A percentile compares a stretch with the other conserved stretches of the same genome.
phyloP scores from a whole-genome alignment of 2,113 vertebrate genomes.

The Megaceryle torquata region DNA sequence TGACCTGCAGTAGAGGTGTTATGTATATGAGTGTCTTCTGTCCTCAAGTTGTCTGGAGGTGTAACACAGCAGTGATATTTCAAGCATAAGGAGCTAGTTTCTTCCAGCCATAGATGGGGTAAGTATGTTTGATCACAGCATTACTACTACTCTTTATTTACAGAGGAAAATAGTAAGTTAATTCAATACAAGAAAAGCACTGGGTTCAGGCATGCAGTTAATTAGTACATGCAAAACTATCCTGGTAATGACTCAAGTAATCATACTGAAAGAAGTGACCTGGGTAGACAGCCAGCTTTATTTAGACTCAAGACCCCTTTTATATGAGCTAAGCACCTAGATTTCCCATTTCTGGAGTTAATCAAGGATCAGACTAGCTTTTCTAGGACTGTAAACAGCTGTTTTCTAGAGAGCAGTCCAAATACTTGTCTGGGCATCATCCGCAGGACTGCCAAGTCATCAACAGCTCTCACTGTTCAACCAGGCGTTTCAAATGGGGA shows the following conservation, averaged over 20 bases:
- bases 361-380: neutral
- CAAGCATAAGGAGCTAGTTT: neutral
- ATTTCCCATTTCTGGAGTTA: conserved; percentile 1
- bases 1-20: neutral
- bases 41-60: too few species aligned
- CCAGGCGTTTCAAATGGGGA: neutral
- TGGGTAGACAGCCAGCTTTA: neutral
- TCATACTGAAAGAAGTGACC: neutral
- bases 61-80: neutral
- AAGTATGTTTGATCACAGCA: neutral
- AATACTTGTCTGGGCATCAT: neutral
- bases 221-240: neutral
- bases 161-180: neutral
- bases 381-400: neutral
- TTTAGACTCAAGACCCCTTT: neutral
- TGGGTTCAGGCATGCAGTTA: neutral
- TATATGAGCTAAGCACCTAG: neutral
- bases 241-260: neutral
- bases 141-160: neutral
- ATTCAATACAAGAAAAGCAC: neutral
- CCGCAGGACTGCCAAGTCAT: neutral
- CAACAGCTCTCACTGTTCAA: neutral
- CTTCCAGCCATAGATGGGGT: neutral
- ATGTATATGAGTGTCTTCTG: neutral
- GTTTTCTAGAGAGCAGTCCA: neutral